Base-by-base conservation (phyloP, 2,888 invertebrate species). In the Trisateles emortualis region DNA sequence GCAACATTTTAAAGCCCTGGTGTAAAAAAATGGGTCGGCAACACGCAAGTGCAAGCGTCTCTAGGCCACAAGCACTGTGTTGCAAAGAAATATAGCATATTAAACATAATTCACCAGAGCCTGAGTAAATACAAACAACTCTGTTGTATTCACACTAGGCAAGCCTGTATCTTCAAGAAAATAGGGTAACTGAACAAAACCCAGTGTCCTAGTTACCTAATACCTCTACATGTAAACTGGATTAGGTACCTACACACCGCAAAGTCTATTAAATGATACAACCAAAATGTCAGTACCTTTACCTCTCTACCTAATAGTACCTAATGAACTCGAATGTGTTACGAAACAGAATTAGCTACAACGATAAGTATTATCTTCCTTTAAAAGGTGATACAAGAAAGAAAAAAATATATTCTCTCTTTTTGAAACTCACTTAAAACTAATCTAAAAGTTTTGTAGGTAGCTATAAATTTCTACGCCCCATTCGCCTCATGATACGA, bases 371-470 rank as follows among this genome's bases (percentile, higher is more conserved):
- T 47, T 24, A 51, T 36, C 32, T 42, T 11, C 42, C 22, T 45
- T 41, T 32, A 45, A 11, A 30, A 38, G 26, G 36, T 46, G 14
- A 41, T 49, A 44, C 48, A 54, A 38, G 46, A 36, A 44, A 43
- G 33, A 8, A 13, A 51, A 45, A 56, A n/a, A n/a, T n/a, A 54
- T 53, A 63, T 44, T 63, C 44, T 22, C 51, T 54, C n/a, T n/a
- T 57, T 56, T 52, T 39, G 45, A 68, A 68, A 64, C 50, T 57
- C 48, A 22, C 42, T 52, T 60, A 42, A 53, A 67, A 69, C 59
- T 62, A 65, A 69, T 66, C 53, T 66, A 53, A 67, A 68, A 68
- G 54, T 69, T 68, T 55, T 49, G 56, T 55, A 41, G 38, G 35
- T 32, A 16, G 62, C 58, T n/a, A 62, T 65, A 68, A 64, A 61